Percentiles rank a stretch among this genome's conserved stretches.
phyloP scores from a whole-genome alignment of 2,888 invertebrate genomes.

The Hyalella azteca region DNA sequence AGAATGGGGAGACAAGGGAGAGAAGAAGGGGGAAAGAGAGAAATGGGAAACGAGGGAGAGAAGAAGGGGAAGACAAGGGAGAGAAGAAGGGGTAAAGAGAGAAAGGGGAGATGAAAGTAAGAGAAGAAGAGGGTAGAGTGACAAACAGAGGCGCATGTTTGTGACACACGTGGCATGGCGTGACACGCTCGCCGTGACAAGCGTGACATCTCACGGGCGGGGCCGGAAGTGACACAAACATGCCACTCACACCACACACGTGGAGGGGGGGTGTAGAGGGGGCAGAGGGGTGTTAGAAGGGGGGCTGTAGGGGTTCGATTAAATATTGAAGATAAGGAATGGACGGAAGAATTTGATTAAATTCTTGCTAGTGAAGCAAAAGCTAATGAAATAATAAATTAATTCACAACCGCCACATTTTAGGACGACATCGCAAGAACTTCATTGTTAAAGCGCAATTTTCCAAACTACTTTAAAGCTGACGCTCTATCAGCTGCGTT shows the following conservation, averaged over 20 bases:
- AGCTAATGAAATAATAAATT: too few species aligned
- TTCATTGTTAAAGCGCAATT: too few species aligned
- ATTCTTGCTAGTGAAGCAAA: too few species aligned
- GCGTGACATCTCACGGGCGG: conserved; percentile 13
- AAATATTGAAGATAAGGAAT: too few species aligned
- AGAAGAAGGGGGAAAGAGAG: not conserved
- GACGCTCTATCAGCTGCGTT: too few species aligned
- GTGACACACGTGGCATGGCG: conserved; percentile 33
- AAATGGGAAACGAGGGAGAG: not conserved
- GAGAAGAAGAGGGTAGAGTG: too few species aligned
- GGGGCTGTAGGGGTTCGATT: not conserved
- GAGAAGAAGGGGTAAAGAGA: not conserved
- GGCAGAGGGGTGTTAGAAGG: not conserved
- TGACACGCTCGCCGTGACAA: conserved; percentile 25
- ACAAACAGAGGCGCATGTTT: conserved; percentile 17
- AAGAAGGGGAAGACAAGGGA: not conserved
- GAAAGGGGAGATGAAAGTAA: too few species aligned
- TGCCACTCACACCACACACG: not conserved
- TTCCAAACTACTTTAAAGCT: too few species aligned
- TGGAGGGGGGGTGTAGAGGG: not conserved
- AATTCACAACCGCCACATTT: too few species aligned
- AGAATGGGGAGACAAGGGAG: not conserved
- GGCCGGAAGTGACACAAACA: conserved; percentile 5
- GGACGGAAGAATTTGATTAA: too few species aligned
- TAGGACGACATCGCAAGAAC: too few species aligned